A percentile compares a stretch with the other conserved stretches of the same genome.
Evolutionary conservation across 2,888 invertebrate species (phyloP).

Genomic region (Cantharis rustica): DNA sequence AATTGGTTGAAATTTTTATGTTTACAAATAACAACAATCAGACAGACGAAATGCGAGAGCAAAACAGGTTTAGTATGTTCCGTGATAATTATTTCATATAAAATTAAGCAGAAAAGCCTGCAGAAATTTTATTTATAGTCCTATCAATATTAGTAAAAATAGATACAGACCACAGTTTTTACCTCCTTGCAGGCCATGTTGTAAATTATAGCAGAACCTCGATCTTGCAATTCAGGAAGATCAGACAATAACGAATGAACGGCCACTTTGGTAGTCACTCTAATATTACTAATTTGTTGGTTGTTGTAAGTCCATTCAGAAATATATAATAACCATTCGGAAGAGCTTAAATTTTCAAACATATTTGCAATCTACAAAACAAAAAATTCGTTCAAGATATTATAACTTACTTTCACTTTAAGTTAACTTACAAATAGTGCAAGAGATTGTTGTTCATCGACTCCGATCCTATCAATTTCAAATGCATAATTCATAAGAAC

Average conservation of each 20-base stretch:
- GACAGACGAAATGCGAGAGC: not conserved
- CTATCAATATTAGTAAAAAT: slow-evolving; percentile 32
- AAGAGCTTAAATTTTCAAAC: slow-evolving; percentile 85
- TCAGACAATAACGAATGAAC: slow-evolving; percentile 83
- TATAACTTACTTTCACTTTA: not conserved
- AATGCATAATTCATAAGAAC: slow-evolving; percentile 86
- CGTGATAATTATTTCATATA: not conserved
- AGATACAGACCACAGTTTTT: slow-evolving; percentile 93
- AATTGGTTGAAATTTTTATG: not conserved
- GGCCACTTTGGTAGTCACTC: slow-evolving; percentile 88
- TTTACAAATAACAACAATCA: not conserved
- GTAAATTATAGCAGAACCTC: slow-evolving; percentile 85
- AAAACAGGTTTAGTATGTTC: not conserved
- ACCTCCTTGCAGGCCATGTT: slow-evolving; percentile 95
- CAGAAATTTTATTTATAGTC: not conserved
- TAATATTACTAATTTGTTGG: slow-evolving; percentile 82
- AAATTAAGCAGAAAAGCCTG: not conserved
- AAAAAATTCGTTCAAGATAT: not conserved
- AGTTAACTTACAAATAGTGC: slow-evolving; percentile 73
- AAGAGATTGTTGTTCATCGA: slow-evolving; percentile 78
- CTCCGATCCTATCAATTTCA: slow-evolving; percentile 74
- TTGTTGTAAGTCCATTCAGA: slow-evolving; percentile 86
- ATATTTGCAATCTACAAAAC: slow-evolving; percentile 79
- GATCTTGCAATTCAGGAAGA: slow-evolving; percentile 72
- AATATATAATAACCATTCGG: slow-evolving; percentile 93